Evolutionary conservation across 2,797 vertebrate genomes (phyloP), one percentile per base, ranked within the genome.

Genomic region (Pseudochirops corinnae): DNA sequence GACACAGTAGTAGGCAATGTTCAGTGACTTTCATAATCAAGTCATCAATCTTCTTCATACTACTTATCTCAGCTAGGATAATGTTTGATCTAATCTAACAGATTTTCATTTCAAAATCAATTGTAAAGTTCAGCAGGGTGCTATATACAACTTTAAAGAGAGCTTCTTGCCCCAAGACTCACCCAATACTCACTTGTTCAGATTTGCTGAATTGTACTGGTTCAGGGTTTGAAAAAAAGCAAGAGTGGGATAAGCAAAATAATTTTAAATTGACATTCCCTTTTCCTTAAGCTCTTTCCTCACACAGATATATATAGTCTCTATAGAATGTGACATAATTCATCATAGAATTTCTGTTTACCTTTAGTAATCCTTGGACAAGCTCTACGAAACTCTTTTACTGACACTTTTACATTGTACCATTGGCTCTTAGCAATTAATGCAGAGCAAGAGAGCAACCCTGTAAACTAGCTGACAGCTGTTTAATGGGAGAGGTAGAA

Each of bases 91-190:
- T 97, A 97, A 98, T 97, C 96, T 97, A 98, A 97, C 94, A 98
- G 97, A 98, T 98, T 98, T 98, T 98, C 95, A 98, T 98, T 98
- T 98, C 82, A 92, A 98, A 98, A 98, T 82, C 97, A 98, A 98
- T 95, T 98, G 98, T 97, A 98, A 97, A 97, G 97, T 98, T 97
- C 98, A 98, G 98, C 96, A 97, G 97, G 97, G 96, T 95, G 97
- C 97, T 98, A 97, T 97, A 97, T 28, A 96, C 92, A 98, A 97
- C 93, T 97, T 98, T 98, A 98, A 96, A 92, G 96, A 98, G 74
- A 96, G 82, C 90, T 92, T 92, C 95, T 95, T 94, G 96, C 67
- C 74, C 62, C 82, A 96, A 95, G 93, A 97, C 96, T 98, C 95
- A 93, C 92, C 92, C 94, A 97, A 94, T 90, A 90, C 16, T 39